Conservation (phyloP, 2,113 vertebrate genomes). For the Triplophysa tibetana region DNA sequence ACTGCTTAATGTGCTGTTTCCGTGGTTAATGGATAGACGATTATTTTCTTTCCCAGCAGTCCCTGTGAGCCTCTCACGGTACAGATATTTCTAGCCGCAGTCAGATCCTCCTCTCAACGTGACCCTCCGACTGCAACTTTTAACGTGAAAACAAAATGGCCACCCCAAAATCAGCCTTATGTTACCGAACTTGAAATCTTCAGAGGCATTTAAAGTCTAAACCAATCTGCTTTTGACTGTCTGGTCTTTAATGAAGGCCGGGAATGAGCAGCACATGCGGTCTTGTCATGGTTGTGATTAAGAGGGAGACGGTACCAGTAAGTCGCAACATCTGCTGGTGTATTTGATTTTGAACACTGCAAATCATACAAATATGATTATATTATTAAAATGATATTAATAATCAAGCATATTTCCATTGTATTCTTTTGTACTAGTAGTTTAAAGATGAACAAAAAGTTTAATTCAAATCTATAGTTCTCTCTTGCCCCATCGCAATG, state of each 20-base stretch:
- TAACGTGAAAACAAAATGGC: constrained; percentile 28
- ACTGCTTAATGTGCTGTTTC: neutral
- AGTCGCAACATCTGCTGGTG: constrained; percentile 35
- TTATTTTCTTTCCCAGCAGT: neutral
- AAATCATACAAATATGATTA: neutral
- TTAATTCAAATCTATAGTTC: too few species aligned
- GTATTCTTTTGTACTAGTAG: too few species aligned
- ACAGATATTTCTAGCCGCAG: neutral
- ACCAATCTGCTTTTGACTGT: constrained; percentile 2
- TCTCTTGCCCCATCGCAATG: too few species aligned
- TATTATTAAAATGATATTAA: too few species aligned
- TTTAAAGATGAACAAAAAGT: too few species aligned
- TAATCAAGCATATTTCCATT: too few species aligned
- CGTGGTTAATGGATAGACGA: neutral
- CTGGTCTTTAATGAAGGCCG: constrained; percentile 32
- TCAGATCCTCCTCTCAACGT: neutral
- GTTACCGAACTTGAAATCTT: constrained; percentile 9
- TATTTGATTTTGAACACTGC: constrained; percentile 41
- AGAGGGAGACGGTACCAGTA: constrained; percentile 3
- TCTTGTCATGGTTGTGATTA: constrained; percentile 34
- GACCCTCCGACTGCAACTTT: neutral
- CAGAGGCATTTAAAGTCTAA: constrained; percentile 10
- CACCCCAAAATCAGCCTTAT: neutral
- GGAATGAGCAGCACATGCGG: neutral
- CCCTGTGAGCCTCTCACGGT: neutral